Evolutionary conservation across 2,888 invertebrate species (phyloP).

Genomic region (Drosophila nr. medialis): DNA sequence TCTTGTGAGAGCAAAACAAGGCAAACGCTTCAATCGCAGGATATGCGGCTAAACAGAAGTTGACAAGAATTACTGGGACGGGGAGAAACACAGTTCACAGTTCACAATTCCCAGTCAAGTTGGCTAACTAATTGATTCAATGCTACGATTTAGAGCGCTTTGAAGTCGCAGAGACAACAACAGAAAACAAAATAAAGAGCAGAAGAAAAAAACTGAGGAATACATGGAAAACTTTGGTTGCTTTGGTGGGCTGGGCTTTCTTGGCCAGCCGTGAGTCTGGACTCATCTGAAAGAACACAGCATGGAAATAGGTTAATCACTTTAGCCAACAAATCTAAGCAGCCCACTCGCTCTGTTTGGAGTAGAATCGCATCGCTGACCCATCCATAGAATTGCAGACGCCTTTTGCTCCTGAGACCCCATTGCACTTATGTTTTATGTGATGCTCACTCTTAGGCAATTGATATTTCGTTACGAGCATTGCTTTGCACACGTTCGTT

Average conservation of each 20-base stretch:
- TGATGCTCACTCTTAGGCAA: constrained; percentile 20
- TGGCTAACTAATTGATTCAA: not conserved
- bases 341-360: not conserved
- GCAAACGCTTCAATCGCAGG: not conserved
- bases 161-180: not conserved
- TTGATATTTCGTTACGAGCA: constrained; percentile 6
- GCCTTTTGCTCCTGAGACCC: not conserved
- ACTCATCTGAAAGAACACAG: constrained; percentile 61
- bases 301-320: constrained; percentile 61
- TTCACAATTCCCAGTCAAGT: not conserved
- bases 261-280: constrained; percentile 30
- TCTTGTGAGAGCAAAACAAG: not conserved
- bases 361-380: not conserved
- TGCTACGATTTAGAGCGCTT: not conserved
- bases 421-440: not conserved
- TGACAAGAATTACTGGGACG: not conserved
- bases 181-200: not conserved
- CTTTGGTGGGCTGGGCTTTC: not conserved
- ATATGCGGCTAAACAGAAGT: not conserved
- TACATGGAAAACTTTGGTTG: constrained; percentile 47
- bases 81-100: constrained; percentile 2
- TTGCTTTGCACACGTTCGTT: not conserved
- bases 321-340: not conserved
- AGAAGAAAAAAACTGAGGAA: constrained; percentile 2
- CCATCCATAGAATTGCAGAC: constrained; percentile 9